Evolutionary conservation across 2,888 invertebrate species (phyloP), one percentile per base, ranked within the genome.

Genomic region (Omphaloscelis lunosa): DNA sequence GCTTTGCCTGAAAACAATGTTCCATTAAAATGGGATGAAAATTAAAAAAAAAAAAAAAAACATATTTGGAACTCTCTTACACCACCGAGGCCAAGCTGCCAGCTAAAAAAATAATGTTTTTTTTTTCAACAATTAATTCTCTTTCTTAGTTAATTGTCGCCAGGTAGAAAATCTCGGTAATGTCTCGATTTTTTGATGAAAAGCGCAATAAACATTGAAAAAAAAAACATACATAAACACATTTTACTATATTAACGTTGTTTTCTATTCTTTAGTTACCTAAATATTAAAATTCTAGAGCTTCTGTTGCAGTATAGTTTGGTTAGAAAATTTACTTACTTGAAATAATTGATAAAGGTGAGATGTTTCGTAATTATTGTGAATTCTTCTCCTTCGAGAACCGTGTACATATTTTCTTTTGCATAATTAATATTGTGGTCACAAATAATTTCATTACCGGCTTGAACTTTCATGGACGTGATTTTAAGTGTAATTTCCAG

Each of bases 401-500:
- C 80, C 34, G 84, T 84, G 53, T 84, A 84, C 9, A 4, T 48
- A 0, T 56, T 5, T 23, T 34, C 0, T 15, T 0, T 0, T 12
- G 0, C 39, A 15, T 27, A 1, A 0, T n/a, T 0, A 17, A 0
- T 0, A 0, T 1, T 27, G 27, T 81, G 81, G 29, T 84, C 80
- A 59, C 81, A 81, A 9, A 0, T 11, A 5, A 79, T 9, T 0
- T 2, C 0, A 2, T 0, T 3, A 1, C 0, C 0, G 0, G 17
- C 27, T 0, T 3, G 1, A 20, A 0, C 2, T 1, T 0, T 0
- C 0, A 0, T 0, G 2, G 0, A 0, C 0, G 3, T 0, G n/a
- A 83, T 51, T 27, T 6, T 2, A 65, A 81, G 80, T 56, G 0
- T 48, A 34, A 79, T 68, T 39, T 62, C 11, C 58, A 3, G 20